A percentile compares a stretch with the other conserved stretches of the same genome.
Conservation (phyloP, 1,140 invertebrate genomes). For the Drosophila sp. region DNA sequence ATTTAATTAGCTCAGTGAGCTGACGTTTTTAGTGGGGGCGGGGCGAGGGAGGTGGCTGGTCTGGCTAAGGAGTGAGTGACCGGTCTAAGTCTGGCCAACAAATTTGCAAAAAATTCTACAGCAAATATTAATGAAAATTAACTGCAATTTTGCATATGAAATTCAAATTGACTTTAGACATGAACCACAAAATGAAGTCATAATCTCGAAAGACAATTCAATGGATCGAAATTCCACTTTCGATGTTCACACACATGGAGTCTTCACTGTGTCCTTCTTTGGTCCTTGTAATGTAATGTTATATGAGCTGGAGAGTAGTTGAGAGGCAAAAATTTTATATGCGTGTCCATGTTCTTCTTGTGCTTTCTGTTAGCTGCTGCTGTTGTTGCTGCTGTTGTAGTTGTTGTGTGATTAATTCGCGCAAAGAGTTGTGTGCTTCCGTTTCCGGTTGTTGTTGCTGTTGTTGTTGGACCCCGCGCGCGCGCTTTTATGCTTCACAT, state of each 20-base stretch:
- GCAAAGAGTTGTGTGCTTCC: constrained; percentile 80
- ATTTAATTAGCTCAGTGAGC: constrained; percentile 65
- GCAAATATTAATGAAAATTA: constrained; percentile 5
- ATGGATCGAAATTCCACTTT: no score
- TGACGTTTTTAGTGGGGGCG: constrained; percentile 26
- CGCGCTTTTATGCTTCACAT: constrained; percentile 74
- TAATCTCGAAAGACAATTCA: no score
- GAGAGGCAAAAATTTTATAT: constrained; percentile 43
- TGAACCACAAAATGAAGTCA: no score
- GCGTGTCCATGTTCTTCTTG: constrained; percentile 50
- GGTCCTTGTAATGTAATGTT: constrained; percentile 25
- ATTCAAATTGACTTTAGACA: no score
- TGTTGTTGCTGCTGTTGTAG: constrained; percentile 46
- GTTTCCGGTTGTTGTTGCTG: constrained; percentile 70
- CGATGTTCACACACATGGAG: background rate
- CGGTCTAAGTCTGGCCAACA: constrained; percentile 28
- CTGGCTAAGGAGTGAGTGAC: constrained; percentile 32
- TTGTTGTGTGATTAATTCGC: constrained; percentile 79
- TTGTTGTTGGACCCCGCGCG: constrained; percentile 26
- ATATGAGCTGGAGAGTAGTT: constrained; percentile 38
- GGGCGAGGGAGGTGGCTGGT: background rate
- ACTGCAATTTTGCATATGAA: no score
- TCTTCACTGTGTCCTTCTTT: background rate
- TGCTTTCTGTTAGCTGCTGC: constrained; percentile 23
- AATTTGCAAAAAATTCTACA: constrained; percentile 16